Percentiles rank a stretch among this genome's conserved stretches.
These are phyloP conservation scores for Cryptophagus acutangulus DNA, from an alignment of 2,888 invertebrate genomes.

Conservation along the genomic window DNA sequence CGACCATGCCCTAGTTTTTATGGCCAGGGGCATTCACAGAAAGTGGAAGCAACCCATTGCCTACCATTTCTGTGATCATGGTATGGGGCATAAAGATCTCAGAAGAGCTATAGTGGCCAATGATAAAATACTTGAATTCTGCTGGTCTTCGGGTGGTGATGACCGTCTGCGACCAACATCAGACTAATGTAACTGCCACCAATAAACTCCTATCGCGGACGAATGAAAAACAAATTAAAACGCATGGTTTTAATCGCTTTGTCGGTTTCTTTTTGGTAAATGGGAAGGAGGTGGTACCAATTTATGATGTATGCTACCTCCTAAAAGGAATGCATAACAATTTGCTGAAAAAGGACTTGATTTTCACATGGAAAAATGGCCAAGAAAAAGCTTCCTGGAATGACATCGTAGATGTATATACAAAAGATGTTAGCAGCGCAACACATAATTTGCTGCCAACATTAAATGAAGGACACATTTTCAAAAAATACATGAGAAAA, in stretches of 20 bases:
- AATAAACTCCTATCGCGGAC: neutral
- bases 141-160: conserved; percentile 6
- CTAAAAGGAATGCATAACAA: neutral
- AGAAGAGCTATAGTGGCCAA: neutral
- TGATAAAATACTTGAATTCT: neutral
- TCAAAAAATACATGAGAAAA: too few species aligned
- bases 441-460: neutral
- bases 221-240: neutral
- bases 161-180: conserved; percentile 8
- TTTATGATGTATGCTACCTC: neutral
- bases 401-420: neutral
- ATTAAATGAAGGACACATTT: neutral
- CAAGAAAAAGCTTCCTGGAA: neutral
- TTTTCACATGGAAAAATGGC: neutral
- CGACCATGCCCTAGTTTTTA: conserved; percentile 7
- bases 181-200: neutral
- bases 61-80: conserved; percentile 5
- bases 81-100: conserved; percentile 2
- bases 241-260: neutral
- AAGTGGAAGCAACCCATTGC: conserved; percentile 11
- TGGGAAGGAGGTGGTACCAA: conserved; percentile 1
- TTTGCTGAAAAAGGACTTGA: neutral
- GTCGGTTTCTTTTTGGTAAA: neutral
- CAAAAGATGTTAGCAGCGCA: neutral
- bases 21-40: conserved; percentile 5